Percentiles rank a stretch among this genome's conserved stretches.
These are phyloP conservation scores for Bufotes viridis DNA, from an alignment of 2,797 vertebrate species.

Conservation along the genomic window DNA sequence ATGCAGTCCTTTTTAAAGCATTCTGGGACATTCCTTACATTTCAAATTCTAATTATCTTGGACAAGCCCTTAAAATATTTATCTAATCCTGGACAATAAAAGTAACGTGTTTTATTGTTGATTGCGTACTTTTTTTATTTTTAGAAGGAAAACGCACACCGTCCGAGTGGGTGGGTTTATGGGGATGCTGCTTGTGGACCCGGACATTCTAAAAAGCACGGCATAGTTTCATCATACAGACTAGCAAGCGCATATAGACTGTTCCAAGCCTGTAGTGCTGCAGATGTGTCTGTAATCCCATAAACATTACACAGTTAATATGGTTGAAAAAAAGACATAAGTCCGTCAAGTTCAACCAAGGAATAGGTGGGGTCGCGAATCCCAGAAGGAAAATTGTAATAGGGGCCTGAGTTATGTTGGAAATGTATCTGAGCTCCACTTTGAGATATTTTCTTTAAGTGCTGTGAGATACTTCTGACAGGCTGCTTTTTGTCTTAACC, in stretches of 20 bases:
- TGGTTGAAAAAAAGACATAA: too few relatives aligned
- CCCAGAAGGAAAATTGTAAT: background rate
- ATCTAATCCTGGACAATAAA: too few relatives aligned
- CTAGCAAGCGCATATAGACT: background rate
- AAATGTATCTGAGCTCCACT: slow-evolving; percentile 30
- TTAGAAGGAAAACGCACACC: too few relatives aligned
- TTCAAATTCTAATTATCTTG: too few relatives aligned
- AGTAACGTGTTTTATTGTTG: too few relatives aligned
- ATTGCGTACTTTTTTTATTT: too few relatives aligned
- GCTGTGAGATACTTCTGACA: slow-evolving; percentile 44
- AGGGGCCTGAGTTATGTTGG: slow-evolving; percentile 9
- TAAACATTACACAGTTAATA: too few relatives aligned
- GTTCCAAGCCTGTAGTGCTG: background rate
- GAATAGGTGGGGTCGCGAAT: too few relatives aligned
- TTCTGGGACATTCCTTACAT: too few relatives aligned
- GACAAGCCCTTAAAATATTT: too few relatives aligned
- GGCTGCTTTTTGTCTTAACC: slow-evolving; percentile 57
- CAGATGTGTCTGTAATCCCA: background rate
- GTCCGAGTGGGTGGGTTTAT: background rate
- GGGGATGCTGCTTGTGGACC: background rate
- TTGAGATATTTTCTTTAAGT: slow-evolving; percentile 54
- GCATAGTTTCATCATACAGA: background rate
- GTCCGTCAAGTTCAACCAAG: too few relatives aligned
- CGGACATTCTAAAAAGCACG: background rate
- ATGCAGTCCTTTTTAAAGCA: too few relatives aligned